A percentile compares a stretch with the other conserved stretches of the same genome.
These are phyloP conservation scores for Oncorhynchus keta DNA, from an alignment of 2,113 vertebrate genomes.

Conservation along the genomic window DNA sequence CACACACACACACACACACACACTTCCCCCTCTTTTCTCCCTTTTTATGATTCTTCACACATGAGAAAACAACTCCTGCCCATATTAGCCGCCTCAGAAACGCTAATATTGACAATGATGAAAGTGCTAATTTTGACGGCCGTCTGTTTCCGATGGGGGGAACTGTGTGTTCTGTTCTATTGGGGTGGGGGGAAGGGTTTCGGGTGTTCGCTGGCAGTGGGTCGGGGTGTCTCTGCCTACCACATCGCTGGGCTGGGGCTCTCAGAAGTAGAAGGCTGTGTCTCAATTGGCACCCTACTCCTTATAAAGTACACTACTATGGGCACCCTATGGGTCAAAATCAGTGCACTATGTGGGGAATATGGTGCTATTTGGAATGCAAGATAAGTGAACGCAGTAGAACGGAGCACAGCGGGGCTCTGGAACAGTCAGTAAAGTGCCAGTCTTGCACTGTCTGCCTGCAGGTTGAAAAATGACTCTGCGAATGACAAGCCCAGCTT, in stretches of 20 bases:
- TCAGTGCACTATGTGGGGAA: background rate
- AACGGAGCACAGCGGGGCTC: background rate
- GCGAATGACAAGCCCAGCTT: conserved; percentile 42
- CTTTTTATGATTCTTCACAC: conserved; percentile 60
- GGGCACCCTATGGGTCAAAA: background rate
- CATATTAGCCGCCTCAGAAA: conserved; percentile 51
- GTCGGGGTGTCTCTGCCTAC: background rate
- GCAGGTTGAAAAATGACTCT: conserved; percentile 16
- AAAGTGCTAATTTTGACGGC: conserved; percentile 64
- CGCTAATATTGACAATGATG: conserved; percentile 71
- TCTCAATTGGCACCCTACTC: too few relatives aligned
- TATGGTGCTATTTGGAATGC: background rate
- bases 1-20: background rate
- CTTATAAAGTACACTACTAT: too few relatives aligned
- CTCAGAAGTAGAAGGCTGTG: background rate
- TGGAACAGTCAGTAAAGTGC: background rate
- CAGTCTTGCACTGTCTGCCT: background rate
- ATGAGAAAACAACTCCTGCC: conserved; percentile 66
- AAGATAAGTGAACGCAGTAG: too few relatives aligned
- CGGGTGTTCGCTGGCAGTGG: background rate
- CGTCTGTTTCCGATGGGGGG: conserved; percentile 42
- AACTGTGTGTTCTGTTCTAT: background rate
- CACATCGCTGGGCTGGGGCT: background rate
- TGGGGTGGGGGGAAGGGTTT: background rate
- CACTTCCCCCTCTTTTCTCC: conserved; percentile 17